A percentile compares a stretch with the other conserved stretches of the same genome.
phyloP scores from a whole-genome alignment of 1,140 invertebrate species.

The Drosophila nigromelanica region DNA sequence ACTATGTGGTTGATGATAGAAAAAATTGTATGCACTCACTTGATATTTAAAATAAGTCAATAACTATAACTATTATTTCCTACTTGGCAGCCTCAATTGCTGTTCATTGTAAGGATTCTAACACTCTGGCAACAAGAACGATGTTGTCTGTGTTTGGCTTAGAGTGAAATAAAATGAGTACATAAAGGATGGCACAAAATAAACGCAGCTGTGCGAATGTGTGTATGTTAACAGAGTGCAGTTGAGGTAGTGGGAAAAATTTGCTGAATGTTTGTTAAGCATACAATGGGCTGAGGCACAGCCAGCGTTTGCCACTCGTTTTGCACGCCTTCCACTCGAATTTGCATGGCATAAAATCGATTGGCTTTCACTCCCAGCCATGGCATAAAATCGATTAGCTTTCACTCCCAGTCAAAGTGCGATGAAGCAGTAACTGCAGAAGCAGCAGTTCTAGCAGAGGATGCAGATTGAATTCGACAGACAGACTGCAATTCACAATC shows the following conservation, averaged over 20 bases:
- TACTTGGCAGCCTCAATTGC: not conserved
- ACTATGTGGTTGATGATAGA: not conserved
- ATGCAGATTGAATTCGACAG: slow-evolving; percentile 29
- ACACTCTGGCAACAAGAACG: not conserved
- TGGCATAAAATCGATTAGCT: slow-evolving; percentile 61
- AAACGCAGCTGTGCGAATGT: slow-evolving; percentile 20
- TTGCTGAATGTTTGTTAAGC: slow-evolving; percentile 54
- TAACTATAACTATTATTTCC: slow-evolving; percentile 25
- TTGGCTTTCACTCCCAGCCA: slow-evolving; percentile 22
- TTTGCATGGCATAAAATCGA: slow-evolving; percentile 59
- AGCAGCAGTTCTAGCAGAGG: slow-evolving; percentile 5
- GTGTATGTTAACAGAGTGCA: slow-evolving; percentile 18
- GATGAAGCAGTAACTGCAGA: slow-evolving; percentile 12
- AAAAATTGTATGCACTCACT: slow-evolving; percentile 1
- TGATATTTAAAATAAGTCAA: slow-evolving; percentile 32
- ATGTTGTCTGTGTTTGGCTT: not conserved
- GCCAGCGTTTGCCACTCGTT: too few species aligned
- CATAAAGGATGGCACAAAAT: slow-evolving; percentile 2
- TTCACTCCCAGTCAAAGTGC: slow-evolving; percentile 14
- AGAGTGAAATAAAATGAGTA: not conserved
- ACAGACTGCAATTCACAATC: slow-evolving; percentile 28
- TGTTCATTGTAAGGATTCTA: too few species aligned
- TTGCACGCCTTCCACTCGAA: slow-evolving; percentile 56
- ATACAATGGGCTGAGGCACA: too few species aligned
- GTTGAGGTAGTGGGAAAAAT: slow-evolving; percentile 34